Evolutionary conservation across 2,797 vertebrate species (phyloP).

Genomic region (Acropternis orthonyx): DNA sequence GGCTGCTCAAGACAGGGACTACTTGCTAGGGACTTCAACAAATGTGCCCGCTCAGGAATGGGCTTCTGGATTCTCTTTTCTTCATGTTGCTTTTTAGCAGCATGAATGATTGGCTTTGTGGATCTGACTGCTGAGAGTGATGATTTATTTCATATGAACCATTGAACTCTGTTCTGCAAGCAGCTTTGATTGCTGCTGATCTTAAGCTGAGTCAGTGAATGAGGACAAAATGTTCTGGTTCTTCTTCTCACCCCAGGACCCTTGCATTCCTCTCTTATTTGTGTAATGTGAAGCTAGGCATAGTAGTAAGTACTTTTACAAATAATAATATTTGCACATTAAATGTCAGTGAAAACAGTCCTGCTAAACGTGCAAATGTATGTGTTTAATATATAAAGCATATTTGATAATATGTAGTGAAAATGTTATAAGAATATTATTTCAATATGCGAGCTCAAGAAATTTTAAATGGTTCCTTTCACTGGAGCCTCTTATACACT

Average conservation of each 20-base stretch:
- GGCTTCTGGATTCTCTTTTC: not conserved
- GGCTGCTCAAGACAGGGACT: not conserved
- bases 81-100: not conserved
- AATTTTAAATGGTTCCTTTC: not conserved
- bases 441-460: not conserved
- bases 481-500: not conserved
- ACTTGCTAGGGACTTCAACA: not conserved
- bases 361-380: not conserved
- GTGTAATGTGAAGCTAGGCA: not conserved
- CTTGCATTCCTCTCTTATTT: not conserved
- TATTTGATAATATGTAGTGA: not conserved
- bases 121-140: not conserved
- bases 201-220: not conserved
- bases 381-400: not conserved
- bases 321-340: not conserved
- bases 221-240: not conserved
- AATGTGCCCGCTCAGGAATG: rapidly evolving
- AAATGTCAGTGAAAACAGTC: not conserved
- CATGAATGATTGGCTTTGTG: not conserved
- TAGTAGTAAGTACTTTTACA: not conserved
- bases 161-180: not conserved
- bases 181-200: not conserved
- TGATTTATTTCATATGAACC: not conserved
- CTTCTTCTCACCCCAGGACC: not conserved
- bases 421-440: not conserved